A percentile compares a stretch with the other conserved stretches of the same genome.
phyloP scores from a whole-genome alignment of 2,888 invertebrate genomes.

The Drosophila nigricruria region DNA sequence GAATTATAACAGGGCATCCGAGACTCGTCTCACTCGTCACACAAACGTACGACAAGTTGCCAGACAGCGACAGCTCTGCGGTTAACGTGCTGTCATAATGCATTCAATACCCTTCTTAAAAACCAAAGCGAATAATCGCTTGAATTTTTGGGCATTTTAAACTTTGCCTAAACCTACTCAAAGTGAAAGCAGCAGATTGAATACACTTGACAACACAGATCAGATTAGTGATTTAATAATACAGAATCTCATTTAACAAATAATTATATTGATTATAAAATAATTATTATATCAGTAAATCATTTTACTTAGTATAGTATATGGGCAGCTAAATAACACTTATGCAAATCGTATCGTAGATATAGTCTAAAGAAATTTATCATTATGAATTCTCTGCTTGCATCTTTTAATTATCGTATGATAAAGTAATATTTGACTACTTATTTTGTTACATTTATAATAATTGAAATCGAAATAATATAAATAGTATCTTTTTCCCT shows the following conservation, averaged over 20 bases:
- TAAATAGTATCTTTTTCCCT: neutral
- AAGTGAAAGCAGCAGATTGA: neutral
- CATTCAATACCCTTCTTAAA: neutral
- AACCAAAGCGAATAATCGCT: neutral
- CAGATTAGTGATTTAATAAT: neutral
- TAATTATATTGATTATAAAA: no score
- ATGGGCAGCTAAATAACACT: no score
- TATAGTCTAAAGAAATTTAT: no score
- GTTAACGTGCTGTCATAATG: slow-evolving; percentile 23
- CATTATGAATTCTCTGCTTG: neutral
- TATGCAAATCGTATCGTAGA: no score
- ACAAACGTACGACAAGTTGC: slow-evolving; percentile 48
- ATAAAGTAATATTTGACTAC: neutral
- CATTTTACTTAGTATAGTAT: no score
- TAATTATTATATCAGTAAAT: no score
- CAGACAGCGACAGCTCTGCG: slow-evolving; percentile 44
- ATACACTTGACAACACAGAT: no score
- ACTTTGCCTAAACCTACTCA: neutral
- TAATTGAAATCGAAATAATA: no score
- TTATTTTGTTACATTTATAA: neutral
- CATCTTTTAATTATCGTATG: neutral
- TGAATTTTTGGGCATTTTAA: neutral
- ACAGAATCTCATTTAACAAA: neutral
- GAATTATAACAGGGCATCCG: slow-evolving; percentile 31
- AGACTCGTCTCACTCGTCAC: slow-evolving; percentile 56